Evolutionary conservation across 2,113 vertebrate genomes (phyloP).

Genomic region (Perognathus longimembris): DNA sequence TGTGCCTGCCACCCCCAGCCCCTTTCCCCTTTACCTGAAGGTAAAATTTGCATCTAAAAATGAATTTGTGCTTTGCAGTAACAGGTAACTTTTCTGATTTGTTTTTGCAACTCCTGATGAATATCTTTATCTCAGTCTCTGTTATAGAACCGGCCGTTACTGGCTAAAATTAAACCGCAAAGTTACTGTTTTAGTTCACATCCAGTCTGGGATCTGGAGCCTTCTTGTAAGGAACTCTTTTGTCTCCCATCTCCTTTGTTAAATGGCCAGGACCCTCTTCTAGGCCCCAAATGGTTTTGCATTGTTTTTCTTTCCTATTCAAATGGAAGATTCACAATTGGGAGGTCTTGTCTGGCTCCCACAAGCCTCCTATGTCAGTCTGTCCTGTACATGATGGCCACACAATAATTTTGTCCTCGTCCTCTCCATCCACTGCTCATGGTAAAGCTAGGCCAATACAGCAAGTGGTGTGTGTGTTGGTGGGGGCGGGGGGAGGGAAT

Average conservation of each 20-base stretch:
- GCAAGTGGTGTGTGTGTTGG: too few relatives aligned
- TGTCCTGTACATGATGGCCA: background rate
- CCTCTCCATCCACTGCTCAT: accelerated
- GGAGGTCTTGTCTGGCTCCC: background rate
- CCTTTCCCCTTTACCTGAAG: slow-evolving; percentile 64
- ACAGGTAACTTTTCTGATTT: slow-evolving; percentile 63
- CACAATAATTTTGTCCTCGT: background rate
- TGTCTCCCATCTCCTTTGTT: background rate
- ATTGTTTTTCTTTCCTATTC: slow-evolving; percentile 12
- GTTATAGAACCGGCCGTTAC: background rate
- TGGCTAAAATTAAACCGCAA: slow-evolving; percentile 51
- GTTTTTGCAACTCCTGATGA: slow-evolving; percentile 64
- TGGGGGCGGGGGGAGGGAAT: too few relatives aligned
- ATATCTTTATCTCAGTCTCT: slow-evolving; percentile 54
- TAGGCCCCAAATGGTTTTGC: background rate
- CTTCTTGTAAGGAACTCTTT: slow-evolving; percentile 45
- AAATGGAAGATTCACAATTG: too few relatives aligned
- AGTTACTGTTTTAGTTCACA: background rate
- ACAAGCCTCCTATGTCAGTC: background rate
- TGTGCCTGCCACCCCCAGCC: background rate
- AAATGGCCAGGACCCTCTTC: background rate
- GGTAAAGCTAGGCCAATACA: background rate
- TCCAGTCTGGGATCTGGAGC: background rate
- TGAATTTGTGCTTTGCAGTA: slow-evolving; percentile 53
- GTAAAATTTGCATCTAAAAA: slow-evolving; percentile 60